Evolutionary conservation across 1,140 invertebrate genomes (phyloP).

Genomic region (Zophobas morio): DNA sequence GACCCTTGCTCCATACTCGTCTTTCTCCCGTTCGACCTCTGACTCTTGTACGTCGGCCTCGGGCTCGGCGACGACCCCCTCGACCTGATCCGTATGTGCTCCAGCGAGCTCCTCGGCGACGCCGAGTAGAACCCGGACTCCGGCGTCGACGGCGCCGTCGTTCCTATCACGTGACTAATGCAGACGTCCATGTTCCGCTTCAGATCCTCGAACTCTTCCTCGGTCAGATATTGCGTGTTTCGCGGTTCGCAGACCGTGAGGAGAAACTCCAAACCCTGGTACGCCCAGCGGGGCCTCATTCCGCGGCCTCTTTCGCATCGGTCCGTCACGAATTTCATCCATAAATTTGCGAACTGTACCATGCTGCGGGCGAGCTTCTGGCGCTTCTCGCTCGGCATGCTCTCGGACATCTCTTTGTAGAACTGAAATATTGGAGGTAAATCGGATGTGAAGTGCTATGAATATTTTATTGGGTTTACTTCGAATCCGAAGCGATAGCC

Average conservation of each 20-base stretch:
- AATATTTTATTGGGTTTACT: constrained; percentile 66
- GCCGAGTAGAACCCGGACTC: constrained; percentile 67
- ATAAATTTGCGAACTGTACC: constrained; percentile 84
- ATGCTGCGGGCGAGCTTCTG: constrained; percentile 67
- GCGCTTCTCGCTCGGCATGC: constrained; percentile 56
- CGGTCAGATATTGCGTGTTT: constrained; percentile 81
- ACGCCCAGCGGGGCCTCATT: constrained; percentile 86
- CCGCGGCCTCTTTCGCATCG: constrained; percentile 88
- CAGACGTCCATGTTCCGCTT: constrained; percentile 71
- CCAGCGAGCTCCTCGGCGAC: constrained; percentile 66
- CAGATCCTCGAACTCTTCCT: constrained; percentile 81
- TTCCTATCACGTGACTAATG: constrained; percentile 86
- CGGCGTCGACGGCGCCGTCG: constrained; percentile 68
- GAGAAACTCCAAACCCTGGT: constrained; percentile 89
- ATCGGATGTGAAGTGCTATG: constrained; percentile 19
- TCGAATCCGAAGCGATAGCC: constrained; percentile 92
- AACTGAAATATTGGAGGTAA: constrained; percentile 72
- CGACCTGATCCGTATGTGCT: constrained; percentile 60
- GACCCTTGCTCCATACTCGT: constrained; percentile 65
- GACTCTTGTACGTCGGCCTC: constrained; percentile 63
- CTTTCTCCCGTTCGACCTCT: constrained; percentile 61
- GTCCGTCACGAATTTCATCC: constrained; percentile 89
- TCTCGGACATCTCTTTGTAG: constrained; percentile 81
- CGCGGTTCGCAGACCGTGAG: constrained; percentile 86
- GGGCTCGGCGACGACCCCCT: constrained; percentile 64